Evolutionary conservation across 2,797 vertebrate genomes (phyloP).

Genomic region (Eurystomus glaucurus): DNA sequence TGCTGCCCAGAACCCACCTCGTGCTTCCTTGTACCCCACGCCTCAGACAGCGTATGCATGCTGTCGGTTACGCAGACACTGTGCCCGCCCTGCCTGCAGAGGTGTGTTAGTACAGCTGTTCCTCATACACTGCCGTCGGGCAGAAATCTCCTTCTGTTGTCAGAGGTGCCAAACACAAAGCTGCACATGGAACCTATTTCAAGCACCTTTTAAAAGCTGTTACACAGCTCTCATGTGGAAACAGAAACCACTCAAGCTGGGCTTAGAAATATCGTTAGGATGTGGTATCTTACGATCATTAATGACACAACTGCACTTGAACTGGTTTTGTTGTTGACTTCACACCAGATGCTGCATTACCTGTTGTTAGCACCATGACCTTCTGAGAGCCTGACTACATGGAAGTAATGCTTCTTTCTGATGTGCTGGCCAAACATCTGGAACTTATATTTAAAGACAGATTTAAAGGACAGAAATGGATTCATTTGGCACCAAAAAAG

Average conservation of each 20-base stretch:
- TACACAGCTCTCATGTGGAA: neutral
- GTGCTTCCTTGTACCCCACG: neutral
- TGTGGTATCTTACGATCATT: neutral
- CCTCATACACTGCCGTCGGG: neutral
- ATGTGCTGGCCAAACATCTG: neutral
- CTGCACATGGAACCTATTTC: neutral
- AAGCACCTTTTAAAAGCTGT: neutral
- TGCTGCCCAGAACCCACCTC: neutral
- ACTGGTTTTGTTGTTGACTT: neutral
- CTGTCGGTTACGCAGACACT: rapidly evolving
- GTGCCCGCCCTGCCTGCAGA: neutral
- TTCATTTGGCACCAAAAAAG: neutral
- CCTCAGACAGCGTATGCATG: rapidly evolving
- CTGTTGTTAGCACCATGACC: neutral
- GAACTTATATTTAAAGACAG: neutral
- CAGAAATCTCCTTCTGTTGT: neutral
- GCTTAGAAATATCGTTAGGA: neutral
- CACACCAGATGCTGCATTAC: neutral
- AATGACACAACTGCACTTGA: neutral
- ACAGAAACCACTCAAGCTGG: neutral
- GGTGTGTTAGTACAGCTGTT: neutral
- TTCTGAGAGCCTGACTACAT: neutral
- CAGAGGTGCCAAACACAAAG: neutral
- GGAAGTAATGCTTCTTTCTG: neutral
- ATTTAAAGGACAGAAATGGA: neutral